Percentiles rank a stretch among this genome's conserved stretches.
phyloP scores from a whole-genome alignment of 2,888 invertebrate genomes.

The Oxystoma pomonae region DNA sequence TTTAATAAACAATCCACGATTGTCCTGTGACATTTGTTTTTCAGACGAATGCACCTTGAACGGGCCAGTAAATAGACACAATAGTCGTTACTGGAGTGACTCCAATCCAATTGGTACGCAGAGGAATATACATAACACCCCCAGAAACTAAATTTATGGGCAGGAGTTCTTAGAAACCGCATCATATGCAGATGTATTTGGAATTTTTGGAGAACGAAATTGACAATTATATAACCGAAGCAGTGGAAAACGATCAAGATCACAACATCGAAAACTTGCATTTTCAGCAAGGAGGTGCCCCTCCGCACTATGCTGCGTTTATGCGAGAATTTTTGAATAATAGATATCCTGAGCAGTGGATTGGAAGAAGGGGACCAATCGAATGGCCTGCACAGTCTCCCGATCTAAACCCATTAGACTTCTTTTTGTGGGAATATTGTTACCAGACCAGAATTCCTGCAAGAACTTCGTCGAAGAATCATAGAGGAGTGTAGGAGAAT shows the following conservation, averaged over 20 bases:
- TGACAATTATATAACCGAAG: background rate
- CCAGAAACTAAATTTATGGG: background rate
- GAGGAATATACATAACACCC: too few species aligned
- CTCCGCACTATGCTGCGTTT: background rate
- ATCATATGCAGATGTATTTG: background rate
- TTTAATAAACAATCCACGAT: too few species aligned
- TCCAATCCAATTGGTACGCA: background rate
- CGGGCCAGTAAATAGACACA: background rate
- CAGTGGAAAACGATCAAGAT: background rate
- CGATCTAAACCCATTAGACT: too few species aligned
- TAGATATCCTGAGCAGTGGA: too few species aligned
- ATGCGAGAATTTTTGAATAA: background rate
- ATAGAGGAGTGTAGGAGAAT: background rate
- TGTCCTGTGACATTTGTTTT: too few species aligned
- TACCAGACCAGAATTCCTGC: too few species aligned
- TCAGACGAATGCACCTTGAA: background rate
- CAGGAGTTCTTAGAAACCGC: background rate
- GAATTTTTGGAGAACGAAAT: background rate
- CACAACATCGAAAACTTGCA: background rate
- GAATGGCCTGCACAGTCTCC: too few species aligned
- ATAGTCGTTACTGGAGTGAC: background rate
- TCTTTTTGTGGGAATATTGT: background rate
- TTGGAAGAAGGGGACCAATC: too few species aligned
- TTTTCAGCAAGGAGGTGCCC: background rate
- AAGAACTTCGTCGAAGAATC: background rate